Base-by-base conservation (phyloP, 2,113 vertebrate genomes). In the Pteruthius melanotis region DNA sequence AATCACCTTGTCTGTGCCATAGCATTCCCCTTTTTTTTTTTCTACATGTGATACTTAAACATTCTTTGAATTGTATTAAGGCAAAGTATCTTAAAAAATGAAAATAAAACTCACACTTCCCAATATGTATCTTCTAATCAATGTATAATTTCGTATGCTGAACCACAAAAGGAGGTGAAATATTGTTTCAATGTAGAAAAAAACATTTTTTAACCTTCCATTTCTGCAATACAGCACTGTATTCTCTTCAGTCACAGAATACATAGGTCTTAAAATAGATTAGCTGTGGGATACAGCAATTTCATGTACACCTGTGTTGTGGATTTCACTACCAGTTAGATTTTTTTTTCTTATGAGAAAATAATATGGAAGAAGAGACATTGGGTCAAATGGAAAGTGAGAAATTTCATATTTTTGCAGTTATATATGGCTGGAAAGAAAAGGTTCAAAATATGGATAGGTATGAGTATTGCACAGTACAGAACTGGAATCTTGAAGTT, bases 281-380 rank as follows among this genome's bases (percentile, higher is more conserved):
- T 31, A 72, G 15, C 18, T 86, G n/a, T 50, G 1, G 0, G 4
- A 45, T 71, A 68, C 0, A 6, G 5, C 13, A n/a, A 26, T 71
- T 76, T 85, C 28, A 37, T 66, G 5, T 40, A 74, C n/a, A 7
- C 3, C 24, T 74, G 5, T 37, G 20, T 31, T 89, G 13, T 45
- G 64, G 57, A 71, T 56, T 37, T 30, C 54, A 28, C 7, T 45
- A 57, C 7, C 4, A 49, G 26, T 11, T 40, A 30, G 12, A 39
- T 15, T 75, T 26, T 16, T 21, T 45, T 19, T 45, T 8, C 9
- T 59, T 37, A 31, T 56, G 8, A 26, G 9, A 64, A 31, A 14
- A 69, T 30, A 79, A n/a, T 13, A 22, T 49, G 4, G 31, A 54
- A 27, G 21, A 83, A 61, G 9, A 54, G 13, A 31, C 9, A 3